phyloP scores from a whole-genome alignment of 1,140 invertebrate species.

The Ladona fulva region DNA sequence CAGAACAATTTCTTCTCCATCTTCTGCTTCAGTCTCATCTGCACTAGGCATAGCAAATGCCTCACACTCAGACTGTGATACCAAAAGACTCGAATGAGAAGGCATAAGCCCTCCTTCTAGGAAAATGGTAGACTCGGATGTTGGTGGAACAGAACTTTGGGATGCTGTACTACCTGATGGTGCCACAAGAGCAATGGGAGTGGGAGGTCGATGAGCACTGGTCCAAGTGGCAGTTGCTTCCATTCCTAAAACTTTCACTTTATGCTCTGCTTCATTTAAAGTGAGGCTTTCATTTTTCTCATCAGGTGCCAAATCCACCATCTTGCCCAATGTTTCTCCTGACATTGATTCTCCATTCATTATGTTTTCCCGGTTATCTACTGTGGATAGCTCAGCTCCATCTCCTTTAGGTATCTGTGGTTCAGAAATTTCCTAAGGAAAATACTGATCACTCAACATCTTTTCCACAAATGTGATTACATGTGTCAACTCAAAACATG shows the following conservation, averaged over 20 bases:
- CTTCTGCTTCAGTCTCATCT: not conserved
- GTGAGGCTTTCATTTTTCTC: not conserved
- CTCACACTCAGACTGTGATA: not conserved
- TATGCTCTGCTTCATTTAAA: not conserved
- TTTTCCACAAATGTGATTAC: too few species aligned
- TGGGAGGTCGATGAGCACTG: not conserved
- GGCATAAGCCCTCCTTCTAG: not conserved
- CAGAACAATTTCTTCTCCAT: not conserved
- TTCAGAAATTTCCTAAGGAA: too few species aligned
- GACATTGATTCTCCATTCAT: too few species aligned
- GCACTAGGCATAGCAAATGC: not conserved
- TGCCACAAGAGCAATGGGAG: not conserved
- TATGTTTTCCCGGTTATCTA: too few species aligned
- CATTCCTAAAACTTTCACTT: not conserved
- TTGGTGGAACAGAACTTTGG: not conserved
- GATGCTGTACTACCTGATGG: not conserved
- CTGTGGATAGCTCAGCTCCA: too few species aligned
- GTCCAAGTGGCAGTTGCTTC: not conserved
- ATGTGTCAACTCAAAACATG: too few species aligned
- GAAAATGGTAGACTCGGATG: not conserved
- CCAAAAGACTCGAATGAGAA: not conserved
- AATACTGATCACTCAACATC: too few species aligned
- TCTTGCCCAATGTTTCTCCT: too few species aligned
- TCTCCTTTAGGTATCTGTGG: too few species aligned
- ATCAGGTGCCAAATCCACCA: too few species aligned